Conservation (phyloP, 2,888 invertebrate genomes). For the Smittia aterrima region DNA sequence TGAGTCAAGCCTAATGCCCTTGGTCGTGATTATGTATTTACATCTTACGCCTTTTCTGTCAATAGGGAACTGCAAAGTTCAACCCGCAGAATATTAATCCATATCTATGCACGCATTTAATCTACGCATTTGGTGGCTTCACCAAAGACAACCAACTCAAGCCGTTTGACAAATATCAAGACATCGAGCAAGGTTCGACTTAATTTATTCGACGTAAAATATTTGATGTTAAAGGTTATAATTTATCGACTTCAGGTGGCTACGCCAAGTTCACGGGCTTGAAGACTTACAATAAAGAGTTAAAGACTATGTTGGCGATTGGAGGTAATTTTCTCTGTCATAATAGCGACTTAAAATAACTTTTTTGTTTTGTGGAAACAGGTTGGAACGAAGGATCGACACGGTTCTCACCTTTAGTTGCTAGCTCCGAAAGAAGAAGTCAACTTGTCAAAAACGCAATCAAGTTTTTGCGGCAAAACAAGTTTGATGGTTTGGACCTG, state of each 20-base stretch:
- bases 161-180: constrained; percentile 93
- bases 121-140: constrained; percentile 91
- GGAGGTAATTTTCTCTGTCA: constrained; percentile 55
- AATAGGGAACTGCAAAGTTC: constrained; percentile 76
- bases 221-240: no score
- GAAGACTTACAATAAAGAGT: constrained; percentile 87
- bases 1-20: not conserved
- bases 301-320: constrained; percentile 87
- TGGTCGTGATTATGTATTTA: not conserved
- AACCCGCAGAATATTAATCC: constrained; percentile 93
- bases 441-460: constrained; percentile 80
- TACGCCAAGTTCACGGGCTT: constrained; percentile 91
- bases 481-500: constrained; percentile 89
- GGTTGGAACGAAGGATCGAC: constrained; percentile 91
- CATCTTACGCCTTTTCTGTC: not conserved
- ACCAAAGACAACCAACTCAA: constrained; percentile 87
- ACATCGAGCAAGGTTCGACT: constrained; percentile 84
- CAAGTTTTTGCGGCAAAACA: constrained; percentile 85
- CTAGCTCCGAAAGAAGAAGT: constrained; percentile 69
- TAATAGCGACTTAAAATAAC: no score
- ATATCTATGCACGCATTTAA: constrained; percentile 87
- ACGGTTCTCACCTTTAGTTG: constrained; percentile 84
- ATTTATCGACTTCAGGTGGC: constrained; percentile 63
- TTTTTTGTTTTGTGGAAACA: not conserved
- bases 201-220: constrained; percentile 44